Base-by-base conservation (phyloP, 2,888 invertebrate species). In the Synergus itoensis region DNA sequence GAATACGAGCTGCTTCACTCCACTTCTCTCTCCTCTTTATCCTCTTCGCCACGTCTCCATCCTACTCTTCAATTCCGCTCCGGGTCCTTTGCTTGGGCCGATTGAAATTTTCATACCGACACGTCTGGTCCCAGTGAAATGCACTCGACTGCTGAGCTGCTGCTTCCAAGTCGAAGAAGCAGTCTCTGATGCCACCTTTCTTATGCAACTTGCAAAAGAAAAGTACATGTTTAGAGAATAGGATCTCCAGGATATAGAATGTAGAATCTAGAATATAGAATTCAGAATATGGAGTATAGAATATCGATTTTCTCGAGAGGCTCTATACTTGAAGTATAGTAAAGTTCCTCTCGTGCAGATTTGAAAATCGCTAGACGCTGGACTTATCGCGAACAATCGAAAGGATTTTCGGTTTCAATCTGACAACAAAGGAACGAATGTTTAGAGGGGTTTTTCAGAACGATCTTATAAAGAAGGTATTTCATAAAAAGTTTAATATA, bases 101-200 rank as follows among this genome's bases (percentile, higher is more conserved):
- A 90, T 90, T 89, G 90, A 90, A 90, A 90, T 90, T 90, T 90
- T 90, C 89, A 89, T 88, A 88, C 88, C 86, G 83, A 86, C 87
- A 86, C 88, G 88, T 88, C 86, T 87, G 85, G 85, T 85, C 83
- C 85, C 84, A 84, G 87, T 82, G 84, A 86, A 87, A 86, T 82
- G 84, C 77, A 57, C 80, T 79, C 76, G 77, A 11, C 43, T 43
- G 9, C 43, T 11, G 43, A 43, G 67, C 21, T 67, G 45, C 21
- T 21, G 28, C 16, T 21, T 43, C 14, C 43, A 67, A 67, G 9
- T n/a, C 14, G 3, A 64, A 64, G 41, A 64, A 64, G 41, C 4
- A 41, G 36, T 36, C 14, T 43, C 62, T 28, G 45, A 67, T 67
- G 45, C 43, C 43, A 73, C 48, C 36, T 75, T n/a, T 76, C 62